These are phyloP conservation scores for Drosophila parabipectinata DNA, from an alignment of 1,140 invertebrate genomes.

Conservation along the genomic window DNA sequence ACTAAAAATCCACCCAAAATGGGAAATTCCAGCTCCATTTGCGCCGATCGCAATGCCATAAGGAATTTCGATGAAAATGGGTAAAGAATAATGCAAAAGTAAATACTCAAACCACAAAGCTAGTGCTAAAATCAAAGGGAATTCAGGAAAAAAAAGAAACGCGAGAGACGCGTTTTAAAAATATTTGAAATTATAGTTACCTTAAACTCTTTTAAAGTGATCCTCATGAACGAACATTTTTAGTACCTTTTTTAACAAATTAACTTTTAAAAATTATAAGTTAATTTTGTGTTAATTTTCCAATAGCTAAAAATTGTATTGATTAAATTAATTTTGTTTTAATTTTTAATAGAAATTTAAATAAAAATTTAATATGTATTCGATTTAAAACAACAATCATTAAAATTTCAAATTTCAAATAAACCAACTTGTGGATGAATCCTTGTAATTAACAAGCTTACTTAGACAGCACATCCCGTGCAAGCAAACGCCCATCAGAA, in stretches of 20 bases:
- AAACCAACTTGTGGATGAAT: not conserved
- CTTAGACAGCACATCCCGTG: constrained; percentile 6
- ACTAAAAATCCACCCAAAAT: constrained; percentile 44
- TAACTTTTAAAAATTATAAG: too few relatives aligned
- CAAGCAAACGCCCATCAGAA: constrained; percentile 2
- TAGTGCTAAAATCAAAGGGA: not conserved
- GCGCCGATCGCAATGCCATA: constrained; percentile 72
- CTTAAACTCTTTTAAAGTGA: too few relatives aligned
- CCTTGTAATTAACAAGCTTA: constrained; percentile 21
- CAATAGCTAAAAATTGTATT: too few relatives aligned
- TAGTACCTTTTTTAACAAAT: too few relatives aligned
- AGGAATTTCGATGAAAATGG: constrained; percentile 72
- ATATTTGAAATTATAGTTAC: not conserved
- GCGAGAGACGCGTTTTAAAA: constrained; percentile 23
- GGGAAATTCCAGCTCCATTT: constrained; percentile 82
- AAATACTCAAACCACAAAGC: not conserved
- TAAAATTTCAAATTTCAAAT: not conserved
- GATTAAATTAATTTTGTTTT: too few relatives aligned
- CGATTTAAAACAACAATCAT: not conserved
- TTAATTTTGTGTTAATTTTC: too few relatives aligned
- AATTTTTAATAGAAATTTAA: not conserved
- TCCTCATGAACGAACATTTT: too few relatives aligned
- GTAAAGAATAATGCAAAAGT: constrained; percentile 47
- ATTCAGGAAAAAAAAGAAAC: not conserved
- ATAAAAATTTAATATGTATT: not conserved